These are phyloP conservation scores for Yponomeuta evonymella DNA, from an alignment of 2,888 invertebrate species.

Conservation along the genomic window DNA sequence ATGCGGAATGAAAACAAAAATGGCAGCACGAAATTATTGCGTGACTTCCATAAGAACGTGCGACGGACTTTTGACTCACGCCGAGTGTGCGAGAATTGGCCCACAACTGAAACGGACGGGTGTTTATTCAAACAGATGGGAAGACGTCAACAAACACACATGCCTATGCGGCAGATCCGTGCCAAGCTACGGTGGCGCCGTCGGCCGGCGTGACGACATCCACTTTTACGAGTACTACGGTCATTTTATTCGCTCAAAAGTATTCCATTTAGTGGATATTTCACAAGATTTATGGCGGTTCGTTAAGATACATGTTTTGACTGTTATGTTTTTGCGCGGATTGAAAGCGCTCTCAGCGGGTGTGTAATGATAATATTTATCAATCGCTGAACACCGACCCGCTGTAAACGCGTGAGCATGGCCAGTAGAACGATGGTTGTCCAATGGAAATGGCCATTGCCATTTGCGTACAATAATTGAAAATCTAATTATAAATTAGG, in stretches of 20 bases:
- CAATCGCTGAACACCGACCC: not conserved
- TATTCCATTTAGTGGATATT: constrained; percentile 10
- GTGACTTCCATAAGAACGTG: constrained; percentile 27
- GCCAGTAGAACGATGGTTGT: not conserved
- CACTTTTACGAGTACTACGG: constrained; percentile 13
- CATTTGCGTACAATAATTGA: too few species aligned
- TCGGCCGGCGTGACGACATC: constrained; percentile 23
- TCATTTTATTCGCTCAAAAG: not conserved
- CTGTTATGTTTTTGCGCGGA: not conserved
- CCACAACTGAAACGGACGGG: constrained; percentile 63
- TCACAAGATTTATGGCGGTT: constrained; percentile 9
- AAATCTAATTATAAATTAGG: too few species aligned
- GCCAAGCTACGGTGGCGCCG: constrained; percentile 43
- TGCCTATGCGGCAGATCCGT: constrained; percentile 42
- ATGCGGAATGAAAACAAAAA: constrained; percentile 30
- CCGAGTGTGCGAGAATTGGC: constrained; percentile 59
- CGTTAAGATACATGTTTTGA: constrained; percentile 11
- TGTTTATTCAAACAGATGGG: constrained; percentile 69
- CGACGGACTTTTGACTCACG: constrained; percentile 46
- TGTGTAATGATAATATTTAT: constrained; percentile 10
- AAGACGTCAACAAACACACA: constrained; percentile 68
- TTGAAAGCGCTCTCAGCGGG: not conserved
- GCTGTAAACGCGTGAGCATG: not conserved
- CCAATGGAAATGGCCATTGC: too few species aligned
- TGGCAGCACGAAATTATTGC: constrained; percentile 34